These are phyloP conservation scores for Crossocerus cetratus DNA, from an alignment of 2,888 invertebrate genomes.

Conservation along the genomic window DNA sequence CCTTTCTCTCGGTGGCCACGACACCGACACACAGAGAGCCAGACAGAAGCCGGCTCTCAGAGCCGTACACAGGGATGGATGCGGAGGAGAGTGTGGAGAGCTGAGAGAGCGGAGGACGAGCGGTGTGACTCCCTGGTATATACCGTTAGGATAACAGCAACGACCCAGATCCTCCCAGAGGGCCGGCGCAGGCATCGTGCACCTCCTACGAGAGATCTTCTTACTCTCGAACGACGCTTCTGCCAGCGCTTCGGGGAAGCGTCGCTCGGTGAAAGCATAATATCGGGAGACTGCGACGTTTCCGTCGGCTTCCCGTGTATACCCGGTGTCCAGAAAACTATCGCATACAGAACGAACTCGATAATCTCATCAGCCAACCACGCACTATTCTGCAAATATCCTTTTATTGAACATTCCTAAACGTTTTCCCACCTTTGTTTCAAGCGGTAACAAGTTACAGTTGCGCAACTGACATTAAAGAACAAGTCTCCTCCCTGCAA, in stretches of 20 bases:
- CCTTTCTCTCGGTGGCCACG: constrained; percentile 43
- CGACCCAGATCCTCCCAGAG: constrained; percentile 54
- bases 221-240: constrained; percentile 14
- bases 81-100: neutral
- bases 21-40: neutral
- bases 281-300: constrained; percentile 20
- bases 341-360: too few species aligned
- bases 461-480: too few species aligned
- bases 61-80: neutral
- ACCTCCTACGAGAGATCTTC: constrained; percentile 28
- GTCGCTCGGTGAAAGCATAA: constrained; percentile 49
- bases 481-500: too few species aligned
- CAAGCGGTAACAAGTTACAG: too few species aligned
- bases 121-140: constrained; percentile 29
- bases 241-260: constrained; percentile 16
- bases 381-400: too few species aligned
- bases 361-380: too few species aligned
- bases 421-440: too few species aligned
- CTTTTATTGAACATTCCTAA: too few species aligned
- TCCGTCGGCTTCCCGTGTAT: neutral
- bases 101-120: too few species aligned
- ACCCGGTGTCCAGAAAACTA: neutral
- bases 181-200: constrained; percentile 23
- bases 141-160: constrained; percentile 57
- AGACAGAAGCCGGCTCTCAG: neutral